These are phyloP conservation scores for Lamprologus tigripictilis DNA, from an alignment of 2,113 vertebrate species.

Conservation along the genomic window DNA sequence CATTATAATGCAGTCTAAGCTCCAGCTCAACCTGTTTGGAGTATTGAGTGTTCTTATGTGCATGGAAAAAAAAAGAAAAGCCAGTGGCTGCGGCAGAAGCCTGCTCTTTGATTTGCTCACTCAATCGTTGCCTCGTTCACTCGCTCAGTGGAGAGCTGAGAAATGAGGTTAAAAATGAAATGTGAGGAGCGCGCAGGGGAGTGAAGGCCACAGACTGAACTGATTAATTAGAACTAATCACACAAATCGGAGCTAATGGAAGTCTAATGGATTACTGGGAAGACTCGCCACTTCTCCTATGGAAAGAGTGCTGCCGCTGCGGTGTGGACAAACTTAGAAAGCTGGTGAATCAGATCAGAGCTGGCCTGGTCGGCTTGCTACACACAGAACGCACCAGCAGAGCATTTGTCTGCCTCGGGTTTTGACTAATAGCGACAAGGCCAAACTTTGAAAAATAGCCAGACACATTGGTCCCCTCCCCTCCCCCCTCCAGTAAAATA, in stretches of 20 bases:
- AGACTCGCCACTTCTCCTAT: slow-evolving; percentile 23
- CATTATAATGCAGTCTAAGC: not conserved
- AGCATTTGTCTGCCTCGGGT: slow-evolving; percentile 21
- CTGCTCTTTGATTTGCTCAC: slow-evolving; percentile 31
- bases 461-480: not conserved
- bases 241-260: slow-evolving; percentile 65
- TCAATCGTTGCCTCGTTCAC: slow-evolving; percentile 34
- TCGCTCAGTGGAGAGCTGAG: slow-evolving; percentile 56
- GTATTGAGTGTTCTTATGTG: slow-evolving; percentile 14
- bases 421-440: slow-evolving; percentile 37
- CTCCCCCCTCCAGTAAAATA: not conserved
- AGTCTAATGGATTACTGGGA: slow-evolving; percentile 61
- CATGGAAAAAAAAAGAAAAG: not conserved
- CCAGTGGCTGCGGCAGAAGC: not conserved
- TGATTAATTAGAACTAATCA: slow-evolving; percentile 72
- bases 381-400: not conserved
- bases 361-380: not conserved
- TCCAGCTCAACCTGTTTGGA: not conserved
- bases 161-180: slow-evolving; percentile 61
- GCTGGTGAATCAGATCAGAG: slow-evolving; percentile 17
- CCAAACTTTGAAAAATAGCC: slow-evolving; percentile 50
- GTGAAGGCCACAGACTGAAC: slow-evolving; percentile 49
- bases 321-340: not conserved
- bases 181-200: slow-evolving; percentile 41
- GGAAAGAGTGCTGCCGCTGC: not conserved